Evolutionary conservation across 2,888 invertebrate genomes (phyloP).

Genomic region (Salticus scenicus): DNA sequence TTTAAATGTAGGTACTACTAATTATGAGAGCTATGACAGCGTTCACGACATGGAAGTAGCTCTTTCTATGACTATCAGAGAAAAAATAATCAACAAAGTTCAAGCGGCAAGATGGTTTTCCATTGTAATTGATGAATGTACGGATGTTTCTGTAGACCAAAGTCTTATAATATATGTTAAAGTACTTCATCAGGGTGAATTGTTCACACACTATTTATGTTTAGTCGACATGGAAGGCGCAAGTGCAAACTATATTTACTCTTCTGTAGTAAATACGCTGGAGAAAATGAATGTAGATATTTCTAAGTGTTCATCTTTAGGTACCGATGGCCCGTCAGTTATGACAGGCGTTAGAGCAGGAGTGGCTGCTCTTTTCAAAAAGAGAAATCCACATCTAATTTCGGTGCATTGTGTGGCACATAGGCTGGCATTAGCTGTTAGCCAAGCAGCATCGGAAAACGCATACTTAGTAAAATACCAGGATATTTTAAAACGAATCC

Average conservation of each 20-base stretch:
- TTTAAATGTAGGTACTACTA: neutral
- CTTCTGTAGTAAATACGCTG: neutral
- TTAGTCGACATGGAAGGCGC: neutral
- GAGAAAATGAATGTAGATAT: neutral
- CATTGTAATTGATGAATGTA: constrained; percentile 19
- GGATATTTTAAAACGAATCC: neutral
- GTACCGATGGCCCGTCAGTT: neutral
- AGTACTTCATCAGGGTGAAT: neutral
- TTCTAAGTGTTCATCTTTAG: constrained; percentile 7
- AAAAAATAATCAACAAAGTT: constrained; percentile 5
- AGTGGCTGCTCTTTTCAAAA: neutral
- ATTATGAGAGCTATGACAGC: constrained; percentile 17
- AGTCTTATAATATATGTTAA: neutral
- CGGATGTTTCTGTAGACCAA: constrained; percentile 7
- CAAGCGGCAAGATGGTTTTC: constrained; percentile 3
- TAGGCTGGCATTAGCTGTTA: neutral
- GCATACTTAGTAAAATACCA: constrained; percentile 14
- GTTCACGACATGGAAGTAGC: neutral
- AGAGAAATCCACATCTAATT: neutral
- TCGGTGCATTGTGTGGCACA: constrained; percentile 4
- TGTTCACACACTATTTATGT: neutral
- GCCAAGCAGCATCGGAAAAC: constrained; percentile 7
- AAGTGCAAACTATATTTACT: neutral
- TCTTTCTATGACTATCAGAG: neutral
- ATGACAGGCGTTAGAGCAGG: constrained; percentile 9